phyloP scores from a whole-genome alignment of 1,140 invertebrate genomes.

The Idris sp. region DNA sequence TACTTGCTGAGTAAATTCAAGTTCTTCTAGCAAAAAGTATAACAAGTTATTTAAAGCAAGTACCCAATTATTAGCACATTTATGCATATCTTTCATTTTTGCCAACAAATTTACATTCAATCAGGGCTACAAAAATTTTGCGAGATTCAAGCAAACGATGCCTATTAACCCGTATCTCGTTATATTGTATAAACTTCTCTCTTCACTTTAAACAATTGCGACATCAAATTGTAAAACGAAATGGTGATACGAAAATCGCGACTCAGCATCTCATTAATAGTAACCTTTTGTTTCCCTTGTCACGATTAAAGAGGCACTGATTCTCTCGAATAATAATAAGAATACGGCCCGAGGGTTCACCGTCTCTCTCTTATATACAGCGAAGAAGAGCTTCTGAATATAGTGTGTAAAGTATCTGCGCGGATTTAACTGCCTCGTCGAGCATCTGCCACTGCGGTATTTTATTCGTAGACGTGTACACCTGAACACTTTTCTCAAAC shows the following conservation, averaged over 20 bases:
- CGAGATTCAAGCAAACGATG: constrained; percentile 40
- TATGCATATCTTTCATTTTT: too few species aligned
- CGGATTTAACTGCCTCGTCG: constrained; percentile 62
- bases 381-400: constrained; percentile 50
- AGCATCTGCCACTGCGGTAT: constrained; percentile 62
- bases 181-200: constrained; percentile 23
- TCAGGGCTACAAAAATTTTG: constrained; percentile 36
- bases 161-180: constrained; percentile 37
- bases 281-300: constrained; percentile 60
- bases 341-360: constrained; percentile 47
- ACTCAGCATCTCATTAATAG: constrained; percentile 59
- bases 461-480: constrained; percentile 60
- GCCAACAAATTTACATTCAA: constrained; percentile 53
- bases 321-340: constrained; percentile 61
- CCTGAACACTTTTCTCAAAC: constrained; percentile 49
- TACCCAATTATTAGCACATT: too few species aligned
- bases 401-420: constrained; percentile 61
- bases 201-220: constrained; percentile 44
- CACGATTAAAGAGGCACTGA: constrained; percentile 60
- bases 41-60: too few species aligned
- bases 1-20: too few species aligned
- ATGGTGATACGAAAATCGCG: constrained; percentile 58
- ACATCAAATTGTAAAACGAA: constrained; percentile 45
- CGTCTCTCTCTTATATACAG: too few species aligned
- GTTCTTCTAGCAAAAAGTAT: too few species aligned